Base-by-base conservation (phyloP, 2,113 vertebrate species). In the Anoura caudifer region DNA sequence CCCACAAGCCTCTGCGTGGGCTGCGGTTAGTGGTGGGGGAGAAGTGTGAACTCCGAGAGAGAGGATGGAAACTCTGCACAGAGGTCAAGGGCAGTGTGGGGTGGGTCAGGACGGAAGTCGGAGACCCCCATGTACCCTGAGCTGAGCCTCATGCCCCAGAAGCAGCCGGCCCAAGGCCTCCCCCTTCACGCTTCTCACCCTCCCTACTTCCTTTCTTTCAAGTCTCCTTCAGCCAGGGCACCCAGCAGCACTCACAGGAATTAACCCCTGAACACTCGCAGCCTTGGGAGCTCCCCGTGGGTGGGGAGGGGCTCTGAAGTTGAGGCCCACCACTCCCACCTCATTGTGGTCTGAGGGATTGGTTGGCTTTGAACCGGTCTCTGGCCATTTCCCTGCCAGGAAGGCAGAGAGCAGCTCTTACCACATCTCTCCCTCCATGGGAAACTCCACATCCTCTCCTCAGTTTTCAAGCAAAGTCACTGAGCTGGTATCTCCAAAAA, bases 1-100 rank as follows among this genome's bases (percentile, higher is more conserved):
- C 97, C 97, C 97, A 97, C 97, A 97, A 96, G 97, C 95, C 96
- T 98, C 96, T 97, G 96, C 97, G 91, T 98, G 97, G 97, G 97
- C 97, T 98, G 97, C 85, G 97, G 97, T 98, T 98, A 96, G 96
- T 96, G 73, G 94, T 95, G 90, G 97, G 96, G 97, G 93, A 90
- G 96, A 97, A 96, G 97, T 98, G 97, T 98, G 97, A 98, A 97
- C 96, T 96, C 91, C 0, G 92, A 94, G 87, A 97, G 97, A 96
- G 97, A 93, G 94, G 94, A 97, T 97, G 97, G 97, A 98, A 98
- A 97, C 97, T 98, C 95, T 97, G 97, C 97, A 84, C 91, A 45
- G 97, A 97, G 97, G 97, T 96, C 97, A 97, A 97, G 97, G 97
- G 97, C 97, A 97, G 97, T 91, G 79, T 96, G 80, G 92, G 96